phyloP scores from a whole-genome alignment of 2,888 invertebrate genomes.

The Hemistola chrysoprasaria region DNA sequence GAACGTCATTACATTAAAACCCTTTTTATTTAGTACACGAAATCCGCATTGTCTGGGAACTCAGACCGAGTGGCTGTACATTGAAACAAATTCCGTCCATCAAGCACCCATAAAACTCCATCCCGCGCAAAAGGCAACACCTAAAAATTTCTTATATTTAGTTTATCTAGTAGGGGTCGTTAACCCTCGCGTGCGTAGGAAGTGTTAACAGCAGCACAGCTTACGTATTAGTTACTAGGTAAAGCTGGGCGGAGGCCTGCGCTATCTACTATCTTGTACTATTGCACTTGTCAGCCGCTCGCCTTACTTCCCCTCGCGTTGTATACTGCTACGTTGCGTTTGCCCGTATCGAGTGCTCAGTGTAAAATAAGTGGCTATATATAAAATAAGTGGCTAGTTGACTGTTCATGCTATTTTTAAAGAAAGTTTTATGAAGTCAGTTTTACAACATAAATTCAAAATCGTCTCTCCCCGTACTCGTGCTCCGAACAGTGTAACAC shows the following conservation, averaged over 20 bases:
- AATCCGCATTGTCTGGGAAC: not conserved
- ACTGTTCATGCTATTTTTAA: not conserved
- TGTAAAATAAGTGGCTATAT: slow-evolving; percentile 12
- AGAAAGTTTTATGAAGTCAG: no score
- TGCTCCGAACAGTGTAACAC: no score
- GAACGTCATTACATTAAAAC: no score
- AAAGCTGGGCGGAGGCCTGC: slow-evolving; percentile 64
- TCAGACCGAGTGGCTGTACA: slow-evolving; percentile 7
- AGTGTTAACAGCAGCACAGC: slow-evolving; percentile 51
- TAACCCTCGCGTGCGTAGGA: slow-evolving; percentile 34
- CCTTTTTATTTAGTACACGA: no score
- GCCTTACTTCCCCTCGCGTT: slow-evolving; percentile 28
- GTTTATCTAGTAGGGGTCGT: slow-evolving; percentile 34
- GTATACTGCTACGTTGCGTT: slow-evolving; percentile 16
- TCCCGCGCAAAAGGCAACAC: slow-evolving; percentile 9
- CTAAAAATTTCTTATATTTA: slow-evolving; percentile 23
- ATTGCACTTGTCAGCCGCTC: slow-evolving; percentile 67
- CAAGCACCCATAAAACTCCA: slow-evolving; percentile 10
- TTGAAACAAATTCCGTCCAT: slow-evolving; percentile 17
- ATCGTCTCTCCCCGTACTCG: no score
- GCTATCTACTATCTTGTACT: slow-evolving; percentile 68
- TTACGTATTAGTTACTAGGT: slow-evolving; percentile 18
- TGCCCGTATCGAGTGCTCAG: slow-evolving; percentile 6
- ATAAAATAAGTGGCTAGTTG: slow-evolving; percentile 11
- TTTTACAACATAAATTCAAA: no score